Evolutionary conservation across 2,113 vertebrate genomes (phyloP), one percentile per base, ranked within the genome.

Genomic region (Poeciliopsis turrubarensis): DNA sequence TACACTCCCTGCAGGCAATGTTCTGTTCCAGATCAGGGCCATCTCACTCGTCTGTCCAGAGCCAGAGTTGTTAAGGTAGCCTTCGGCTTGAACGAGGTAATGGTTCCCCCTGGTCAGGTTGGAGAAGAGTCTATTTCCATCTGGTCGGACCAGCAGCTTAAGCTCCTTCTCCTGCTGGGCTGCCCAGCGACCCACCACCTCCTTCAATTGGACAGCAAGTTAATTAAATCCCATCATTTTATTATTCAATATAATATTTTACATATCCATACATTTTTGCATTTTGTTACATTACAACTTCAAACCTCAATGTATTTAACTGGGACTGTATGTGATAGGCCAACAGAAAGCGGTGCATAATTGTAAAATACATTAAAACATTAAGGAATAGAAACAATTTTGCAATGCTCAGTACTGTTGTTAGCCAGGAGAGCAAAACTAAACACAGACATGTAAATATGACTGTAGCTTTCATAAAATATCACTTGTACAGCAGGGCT

Each of bases 11-110:
- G 95, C 96, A 0, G 95, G 94, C 79, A 97, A 91, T 0, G 95
- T 97, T 68, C 97, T 94, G 84, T 98, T 96, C 97, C 97, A 97
- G 39, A 92, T 95, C 61, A 97, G 91, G 4, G 96, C 95, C 92
- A 97, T 95, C 86, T 97, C 96, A 3, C 97, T 97, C 65, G 95
- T 95, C 68, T 96, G 96, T 9, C 96, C 96, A 0, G 95, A 95
- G 1, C 95, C 96, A 0, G 97, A 97, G 89, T 95, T 96, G 39
- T 97, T 97, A 19, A 97, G 94, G 90, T 96, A 96, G 39, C 96
- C 97, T 73, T 94, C 96, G 0, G 96, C 95, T 89, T 96, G 95
- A 65, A 98, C 94, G 0, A 96, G 91, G 8, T 97, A 97, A 85
- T 96, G 95, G 86, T 96, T 96, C 19, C 95, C 95, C 14, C 96